Base-by-base conservation (phyloP, 2,888 invertebrate species). In the Tromatobia lineatoria region DNA sequence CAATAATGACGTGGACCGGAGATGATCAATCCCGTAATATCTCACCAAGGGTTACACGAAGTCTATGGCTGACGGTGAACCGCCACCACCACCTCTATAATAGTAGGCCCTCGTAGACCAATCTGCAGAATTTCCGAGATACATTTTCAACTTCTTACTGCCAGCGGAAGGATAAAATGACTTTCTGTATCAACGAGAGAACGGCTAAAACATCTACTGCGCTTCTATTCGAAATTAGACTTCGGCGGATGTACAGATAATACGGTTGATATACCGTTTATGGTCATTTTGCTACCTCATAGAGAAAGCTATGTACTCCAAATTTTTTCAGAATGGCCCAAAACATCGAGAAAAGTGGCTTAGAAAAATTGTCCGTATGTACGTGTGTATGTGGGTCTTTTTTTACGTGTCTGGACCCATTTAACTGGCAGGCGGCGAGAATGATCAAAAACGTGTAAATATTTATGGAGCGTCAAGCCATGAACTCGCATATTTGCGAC, bases 381-480 rank as follows among this genome's bases (percentile, higher is more conserved):
- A n/a, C n/a, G n/a, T n/a, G n/a, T n/a, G n/a, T n/a, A n/a, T n/a
- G n/a, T n/a, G n/a, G n/a, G n/a, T n/a, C 29, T 29, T 29, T 29
- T 29, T 29, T 29, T 29, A 29, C 3, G 29, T 2, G 29, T 29
- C 4, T n/a, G n/a, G n/a, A 29, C 29, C 29, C n/a, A n/a, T 23
- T 50, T 25, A 64, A 29, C 29, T 20, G 42, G 42, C 20, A 20
- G 34, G 87, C 87, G 87, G 85, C 75, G 79, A 78, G 87, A 88
- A 89, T 90, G 88, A 91, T 90, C 89, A 89, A 89, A 90, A 89
- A 89, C 87, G 84, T 86, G 90, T 91, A 91, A 91, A 91, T 90
- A 90, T 91, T 91, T 91, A 91, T 90, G 86, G 80, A 88, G 50
- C 74, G 79, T 64, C 59, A 18, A 29, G 69, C 34, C 23, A 47